phyloP scores from a whole-genome alignment of 1,140 invertebrate genomes.

The Metopolophium dirhodum region DNA sequence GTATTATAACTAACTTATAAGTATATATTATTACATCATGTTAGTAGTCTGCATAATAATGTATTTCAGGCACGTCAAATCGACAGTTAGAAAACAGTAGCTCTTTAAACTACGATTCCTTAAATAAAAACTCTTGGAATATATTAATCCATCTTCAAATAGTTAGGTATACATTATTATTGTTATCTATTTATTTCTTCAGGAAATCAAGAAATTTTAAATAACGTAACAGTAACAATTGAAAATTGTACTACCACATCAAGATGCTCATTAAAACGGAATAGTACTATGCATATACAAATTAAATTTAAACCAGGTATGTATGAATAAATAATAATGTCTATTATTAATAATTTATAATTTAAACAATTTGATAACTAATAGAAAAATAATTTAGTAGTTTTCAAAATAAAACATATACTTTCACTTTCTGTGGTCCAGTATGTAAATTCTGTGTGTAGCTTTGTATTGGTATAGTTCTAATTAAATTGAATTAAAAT shows the following conservation, averaged over 20 bases:
- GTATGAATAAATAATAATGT: neutral
- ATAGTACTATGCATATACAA: conserved; percentile 49
- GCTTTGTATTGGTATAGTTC: neutral
- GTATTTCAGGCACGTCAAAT: neutral
- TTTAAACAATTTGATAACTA: neutral
- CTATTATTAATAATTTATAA: neutral
- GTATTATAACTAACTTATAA: too few relatives aligned
- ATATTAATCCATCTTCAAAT: too few relatives aligned
- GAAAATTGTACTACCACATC: conserved; percentile 36
- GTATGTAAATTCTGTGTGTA: neutral
- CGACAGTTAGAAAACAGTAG: neutral
- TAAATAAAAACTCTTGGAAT: too few relatives aligned
- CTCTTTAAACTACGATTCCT: neutral
- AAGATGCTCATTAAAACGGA: conserved; percentile 52
- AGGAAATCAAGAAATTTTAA: conserved; percentile 15
- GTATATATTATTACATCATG: too few relatives aligned
- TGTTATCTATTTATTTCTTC: neutral
- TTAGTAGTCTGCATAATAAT: neutral
- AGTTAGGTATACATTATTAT: too few relatives aligned
- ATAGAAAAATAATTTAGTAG: neutral
- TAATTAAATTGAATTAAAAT: too few relatives aligned
- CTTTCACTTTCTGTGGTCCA: neutral
- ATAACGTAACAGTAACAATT: neutral
- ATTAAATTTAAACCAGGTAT: conserved; percentile 56
- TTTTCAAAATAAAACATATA: neutral